Evolutionary conservation across 1,140 invertebrate genomes (phyloP).

Genomic region (Achroia grisella): DNA sequence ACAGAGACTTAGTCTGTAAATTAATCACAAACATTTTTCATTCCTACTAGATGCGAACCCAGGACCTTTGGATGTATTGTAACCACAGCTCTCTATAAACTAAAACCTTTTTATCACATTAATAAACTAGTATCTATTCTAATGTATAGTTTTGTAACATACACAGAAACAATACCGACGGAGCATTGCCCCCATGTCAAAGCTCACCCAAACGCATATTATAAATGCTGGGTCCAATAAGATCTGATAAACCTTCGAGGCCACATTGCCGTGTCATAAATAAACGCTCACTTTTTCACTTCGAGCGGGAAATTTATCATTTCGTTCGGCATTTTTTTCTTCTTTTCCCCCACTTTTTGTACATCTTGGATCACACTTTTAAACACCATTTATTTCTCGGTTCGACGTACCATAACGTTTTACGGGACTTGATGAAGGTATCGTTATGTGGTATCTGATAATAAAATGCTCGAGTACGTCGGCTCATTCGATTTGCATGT

Average conservation of each 20-base stretch:
- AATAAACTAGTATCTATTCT: too few relatives aligned
- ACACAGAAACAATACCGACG: not conserved
- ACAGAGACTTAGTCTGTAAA: too few relatives aligned
- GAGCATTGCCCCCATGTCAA: constrained; percentile 20
- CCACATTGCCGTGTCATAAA: constrained; percentile 53
- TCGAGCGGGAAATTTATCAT: constrained; percentile 58
- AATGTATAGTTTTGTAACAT: too few relatives aligned
- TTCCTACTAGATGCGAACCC: too few relatives aligned
- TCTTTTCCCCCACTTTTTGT: constrained; percentile 43
- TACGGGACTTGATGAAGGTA: constrained; percentile 49
- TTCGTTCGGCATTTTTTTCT: constrained; percentile 46
- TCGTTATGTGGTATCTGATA: constrained; percentile 55
- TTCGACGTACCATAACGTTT: constrained; percentile 46
- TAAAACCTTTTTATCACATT: too few relatives aligned
- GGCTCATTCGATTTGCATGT: constrained; percentile 39
- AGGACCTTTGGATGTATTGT: too few relatives aligned
- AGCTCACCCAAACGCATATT: constrained; percentile 24
- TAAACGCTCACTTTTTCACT: constrained; percentile 60
- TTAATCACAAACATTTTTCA: too few relatives aligned
- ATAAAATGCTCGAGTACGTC: constrained; percentile 49
- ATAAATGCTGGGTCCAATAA: constrained; percentile 33
- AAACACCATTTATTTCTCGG: constrained; percentile 57
- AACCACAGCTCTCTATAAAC: too few relatives aligned
- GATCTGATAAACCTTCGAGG: constrained; percentile 51
- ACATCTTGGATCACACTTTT: constrained; percentile 66